Evolutionary conservation across 2,797 vertebrate genomes (phyloP).

Genomic region (Acrossocheilus wenchowensis): DNA sequence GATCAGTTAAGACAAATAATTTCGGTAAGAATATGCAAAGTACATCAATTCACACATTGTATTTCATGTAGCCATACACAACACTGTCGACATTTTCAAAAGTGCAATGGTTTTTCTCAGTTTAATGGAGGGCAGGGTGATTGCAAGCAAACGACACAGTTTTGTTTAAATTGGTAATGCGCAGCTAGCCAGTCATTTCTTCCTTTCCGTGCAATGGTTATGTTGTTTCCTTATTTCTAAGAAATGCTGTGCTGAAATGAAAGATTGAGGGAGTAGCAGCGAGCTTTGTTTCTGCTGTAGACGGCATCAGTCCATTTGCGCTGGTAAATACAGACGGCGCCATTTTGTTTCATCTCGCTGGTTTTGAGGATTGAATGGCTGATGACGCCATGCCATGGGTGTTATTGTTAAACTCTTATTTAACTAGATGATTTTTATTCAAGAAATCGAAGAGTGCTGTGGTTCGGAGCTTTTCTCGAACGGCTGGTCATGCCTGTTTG

Average conservation of each 20-base stretch:
- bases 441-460: not conserved
- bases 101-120: constrained; percentile 10
- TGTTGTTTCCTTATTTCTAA: not conserved
- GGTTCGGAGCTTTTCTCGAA: not conserved
- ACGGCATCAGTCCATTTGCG: constrained; percentile 13
- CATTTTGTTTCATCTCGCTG: constrained; percentile 46
- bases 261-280: not conserved
- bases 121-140: constrained; percentile 31
- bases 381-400: constrained; percentile 28
- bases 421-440: not conserved
- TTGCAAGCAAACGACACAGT: not conserved
- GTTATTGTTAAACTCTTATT: constrained; percentile 4
- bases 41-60: constrained; percentile 35
- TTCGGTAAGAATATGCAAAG: constrained; percentile 62
- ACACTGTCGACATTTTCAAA: constrained; percentile 43
- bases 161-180: constrained; percentile 2
- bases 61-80: constrained; percentile 30
- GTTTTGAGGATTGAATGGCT: constrained; percentile 47
- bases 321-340: constrained; percentile 36
- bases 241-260: not conserved
- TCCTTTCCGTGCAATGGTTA: not conserved
- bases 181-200: not conserved
- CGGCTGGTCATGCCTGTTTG: not conserved
- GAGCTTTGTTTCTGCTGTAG: constrained; percentile 8
- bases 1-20: constrained; percentile 57